Conservation (phyloP, 30 jellyfish, hydroid and myxozoan genomes). For the Pseudorhiza aurosa region DNA sequence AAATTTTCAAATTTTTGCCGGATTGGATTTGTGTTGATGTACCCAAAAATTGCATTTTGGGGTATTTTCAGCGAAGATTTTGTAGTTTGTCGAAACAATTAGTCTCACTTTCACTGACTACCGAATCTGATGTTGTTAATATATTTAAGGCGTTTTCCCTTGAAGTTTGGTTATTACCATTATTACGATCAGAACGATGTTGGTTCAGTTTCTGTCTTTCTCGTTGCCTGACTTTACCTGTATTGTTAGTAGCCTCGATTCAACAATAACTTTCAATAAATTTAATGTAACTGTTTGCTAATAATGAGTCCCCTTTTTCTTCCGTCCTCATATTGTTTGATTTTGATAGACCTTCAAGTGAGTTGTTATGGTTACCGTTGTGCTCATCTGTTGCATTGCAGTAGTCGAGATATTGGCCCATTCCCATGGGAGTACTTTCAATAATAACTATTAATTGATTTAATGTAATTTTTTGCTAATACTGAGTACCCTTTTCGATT, state of each 20-base stretch:
- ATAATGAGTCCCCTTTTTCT: too few relatives aligned
- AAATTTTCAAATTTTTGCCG: slow-evolving; percentile 18
- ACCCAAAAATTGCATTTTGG: slow-evolving; percentile 14
- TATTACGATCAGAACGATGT: slow-evolving; percentile 6
- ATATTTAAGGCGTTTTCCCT: slow-evolving; percentile 1
- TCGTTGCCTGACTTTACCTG: slow-evolving; percentile 1
- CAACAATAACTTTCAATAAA: too few relatives aligned
- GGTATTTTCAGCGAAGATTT: slow-evolving; percentile 28
- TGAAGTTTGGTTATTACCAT: not conserved
- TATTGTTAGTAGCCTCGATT: slow-evolving; percentile 2
- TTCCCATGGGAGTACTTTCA: too few relatives aligned
- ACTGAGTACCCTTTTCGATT: slow-evolving; percentile 27
- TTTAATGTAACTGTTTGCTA: too few relatives aligned
- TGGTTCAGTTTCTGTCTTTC: slow-evolving; percentile 32
- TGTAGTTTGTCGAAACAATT: slow-evolving; percentile 36
- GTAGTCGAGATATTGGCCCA: too few relatives aligned
- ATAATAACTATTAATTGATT: too few relatives aligned
- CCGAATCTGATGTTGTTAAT: slow-evolving; percentile 3
- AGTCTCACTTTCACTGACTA: slow-evolving; percentile 18
- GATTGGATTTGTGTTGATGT: slow-evolving; percentile 27
- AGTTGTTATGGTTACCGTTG: too few relatives aligned
- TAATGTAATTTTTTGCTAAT: slow-evolving; percentile 22
- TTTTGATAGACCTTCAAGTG: too few relatives aligned
- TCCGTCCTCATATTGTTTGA: too few relatives aligned
- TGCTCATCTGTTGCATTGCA: too few relatives aligned